Base-by-base conservation (phyloP, 2,888 invertebrate species). In the Caenorhabditis macrosperma region DNA sequence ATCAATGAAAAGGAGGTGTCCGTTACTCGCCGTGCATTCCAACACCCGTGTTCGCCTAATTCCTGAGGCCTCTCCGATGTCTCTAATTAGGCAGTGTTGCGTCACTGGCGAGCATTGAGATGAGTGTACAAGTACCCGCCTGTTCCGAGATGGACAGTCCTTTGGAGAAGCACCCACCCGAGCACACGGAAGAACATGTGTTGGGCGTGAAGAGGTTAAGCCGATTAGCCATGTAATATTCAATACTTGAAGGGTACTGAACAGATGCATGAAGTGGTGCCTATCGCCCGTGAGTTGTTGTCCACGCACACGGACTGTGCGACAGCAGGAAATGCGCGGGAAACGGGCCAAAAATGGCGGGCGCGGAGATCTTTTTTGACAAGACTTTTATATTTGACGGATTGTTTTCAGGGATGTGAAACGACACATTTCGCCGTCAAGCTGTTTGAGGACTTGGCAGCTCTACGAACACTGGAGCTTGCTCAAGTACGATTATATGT, bases 371-470 rank as follows among this genome's bases (percentile, higher is more conserved):
- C n/a, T 33, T 22, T 59, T 41, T 7, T 24, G 59, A 41, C 38
- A 59, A 41, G 59, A 20, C 9, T n/a, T 2, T 33, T 41, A 9
- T 24, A 9, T 26, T 33, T 59, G 24, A 59, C 22, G 54, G 48
- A 46, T 24, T 59, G 28, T 38, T 83, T 82, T 74, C 83, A 83
- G 83, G 75, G 81, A 74, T 83, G 83, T 66, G 69, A 67, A 10
- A 55, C 74, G 15, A 46, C 78, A 35, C 72, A 78, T 22, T 63
- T 79, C 41, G 41, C 78, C 5, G 69, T 59, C 33, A 79, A 79
- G 24, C 50, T 79, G 17, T 80, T 82, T 61, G 66, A 81, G 50
- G 77, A 77, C 22, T 33, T 83, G 44, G 35, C 66, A 9, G 60
- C 76, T 26, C 55, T 83, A 7, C 55, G 83, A 15, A 79, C 77